phyloP scores from a whole-genome alignment of 2,797 vertebrate genomes.

The Peromyscus melanophrys region DNA sequence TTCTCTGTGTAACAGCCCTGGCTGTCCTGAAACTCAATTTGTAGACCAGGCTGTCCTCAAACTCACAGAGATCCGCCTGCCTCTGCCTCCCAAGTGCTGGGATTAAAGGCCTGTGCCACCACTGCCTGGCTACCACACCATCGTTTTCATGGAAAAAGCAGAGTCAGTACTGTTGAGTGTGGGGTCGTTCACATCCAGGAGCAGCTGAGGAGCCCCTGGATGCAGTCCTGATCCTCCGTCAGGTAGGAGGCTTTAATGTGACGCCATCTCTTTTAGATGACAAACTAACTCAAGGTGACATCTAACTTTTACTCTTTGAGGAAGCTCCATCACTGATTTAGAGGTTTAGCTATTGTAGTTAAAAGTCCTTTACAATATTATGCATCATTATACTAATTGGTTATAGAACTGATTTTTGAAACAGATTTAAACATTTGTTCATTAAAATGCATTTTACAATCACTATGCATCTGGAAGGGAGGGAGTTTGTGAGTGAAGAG shows the following conservation, averaged over 20 bases:
- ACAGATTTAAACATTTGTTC: neutral
- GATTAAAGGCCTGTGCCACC: neutral
- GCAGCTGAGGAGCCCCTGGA: too few relatives aligned
- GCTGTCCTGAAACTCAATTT: neutral
- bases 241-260: neutral
- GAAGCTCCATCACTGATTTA: neutral
- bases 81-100: neutral
- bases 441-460: neutral
- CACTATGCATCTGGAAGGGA: neutral
- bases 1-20: neutral
- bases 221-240: neutral
- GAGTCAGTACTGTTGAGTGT: neutral
- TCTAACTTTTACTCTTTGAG: neutral
- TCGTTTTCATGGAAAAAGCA: neutral
- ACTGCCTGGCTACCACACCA: neutral
- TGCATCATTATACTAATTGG: too few relatives aligned
- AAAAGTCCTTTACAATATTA: neutral
- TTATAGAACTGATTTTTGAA: neutral
- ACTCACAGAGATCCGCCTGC: neutral
- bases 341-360: neutral
- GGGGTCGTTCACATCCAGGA: neutral
- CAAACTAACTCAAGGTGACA: neutral
- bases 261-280: neutral
- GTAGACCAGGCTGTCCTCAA: neutral
- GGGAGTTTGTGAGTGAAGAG: neutral